Evolutionary conservation across 1,140 invertebrate genomes (phyloP), one percentile per base, ranked within the genome.

Genomic region (Armadillidium nasatum): DNA sequence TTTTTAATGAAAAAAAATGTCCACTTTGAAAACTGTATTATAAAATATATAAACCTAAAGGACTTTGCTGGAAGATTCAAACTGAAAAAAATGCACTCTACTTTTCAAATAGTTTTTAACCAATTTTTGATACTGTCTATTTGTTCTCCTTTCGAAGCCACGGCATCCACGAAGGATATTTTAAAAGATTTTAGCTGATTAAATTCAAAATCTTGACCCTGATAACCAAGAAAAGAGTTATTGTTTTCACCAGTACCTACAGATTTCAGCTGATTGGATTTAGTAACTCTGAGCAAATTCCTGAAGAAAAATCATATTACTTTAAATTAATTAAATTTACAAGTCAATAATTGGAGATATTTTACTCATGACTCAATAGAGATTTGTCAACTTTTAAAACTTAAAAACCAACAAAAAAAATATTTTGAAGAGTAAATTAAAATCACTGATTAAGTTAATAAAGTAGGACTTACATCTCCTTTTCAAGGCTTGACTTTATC

Each of bases 221-320:
- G 50, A 7, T 60, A 60, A 15, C 50, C 50, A 60, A 60, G 50
- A 7, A 60, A 60, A 60, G 50, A 60, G 19, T 60, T 60, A 7
- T 60, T 60, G 50, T 60, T 60, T 60, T 19, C 50, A 15, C 50
- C 50, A 13, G 11, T 19, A 60, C 50, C 50, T 3, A 60, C 50
- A 15, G 50, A 60, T 7, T 60, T 60, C 2, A 60, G 19, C 50
- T 33, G 50, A 60, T 60, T 60, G 50, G 50, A 60, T 60, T 60
- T 60, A 15, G 50, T 60, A 15, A 60, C 50, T 60, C 50, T 60
- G 11, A 60, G 50, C 19, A 60, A 60, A 60, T 60, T 60, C 50
- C 50, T 60, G 7, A 60, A 60, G 19, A 13, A 60, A 60, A 33
- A 33, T 33, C 33, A 33, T 33, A 33, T 33, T 3, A 6, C 33